Evolutionary conservation across 2,113 vertebrate species (phyloP).

Genomic region (Parotia lawesii): DNA sequence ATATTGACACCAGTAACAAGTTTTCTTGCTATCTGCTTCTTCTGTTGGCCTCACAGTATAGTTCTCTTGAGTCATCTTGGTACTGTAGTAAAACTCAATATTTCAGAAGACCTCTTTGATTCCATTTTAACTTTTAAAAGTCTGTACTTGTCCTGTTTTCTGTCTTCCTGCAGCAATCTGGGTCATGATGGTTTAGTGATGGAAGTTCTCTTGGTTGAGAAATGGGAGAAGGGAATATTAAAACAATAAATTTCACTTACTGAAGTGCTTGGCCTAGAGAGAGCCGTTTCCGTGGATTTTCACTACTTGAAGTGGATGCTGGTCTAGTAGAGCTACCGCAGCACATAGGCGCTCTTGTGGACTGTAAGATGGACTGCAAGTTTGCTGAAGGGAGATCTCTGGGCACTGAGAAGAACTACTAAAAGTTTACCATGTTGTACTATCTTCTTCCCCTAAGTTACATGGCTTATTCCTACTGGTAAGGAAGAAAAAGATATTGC

Average conservation of each 20-base stretch:
- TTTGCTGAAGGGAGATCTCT: background rate
- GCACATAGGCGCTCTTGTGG: background rate
- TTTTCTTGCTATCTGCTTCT: background rate
- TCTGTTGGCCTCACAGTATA: background rate
- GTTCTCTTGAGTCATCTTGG: background rate
- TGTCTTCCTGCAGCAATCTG: background rate
- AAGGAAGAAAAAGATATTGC: background rate
- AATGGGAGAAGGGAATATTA: slow-evolving; percentile 5
- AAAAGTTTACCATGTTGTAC: background rate
- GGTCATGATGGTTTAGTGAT: background rate
- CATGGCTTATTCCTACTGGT: background rate
- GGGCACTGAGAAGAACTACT: background rate
- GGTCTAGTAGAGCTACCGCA: background rate
- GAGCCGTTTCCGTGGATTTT: background rate
- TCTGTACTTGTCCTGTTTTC: background rate
- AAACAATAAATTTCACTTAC: slow-evolving; percentile 17
- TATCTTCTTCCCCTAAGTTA: background rate
- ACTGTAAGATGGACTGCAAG: background rate
- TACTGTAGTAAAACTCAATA: background rate
- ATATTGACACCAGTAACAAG: background rate
- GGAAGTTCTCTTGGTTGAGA: background rate
- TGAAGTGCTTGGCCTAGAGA: background rate
- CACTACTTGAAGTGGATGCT: background rate
- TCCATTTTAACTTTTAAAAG: background rate
- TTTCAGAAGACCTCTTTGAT: background rate